Evolutionary conservation across 2,888 invertebrate species (phyloP), one percentile per base, ranked within the genome.

Genomic region (Callyntrura guangdongensis): DNA sequence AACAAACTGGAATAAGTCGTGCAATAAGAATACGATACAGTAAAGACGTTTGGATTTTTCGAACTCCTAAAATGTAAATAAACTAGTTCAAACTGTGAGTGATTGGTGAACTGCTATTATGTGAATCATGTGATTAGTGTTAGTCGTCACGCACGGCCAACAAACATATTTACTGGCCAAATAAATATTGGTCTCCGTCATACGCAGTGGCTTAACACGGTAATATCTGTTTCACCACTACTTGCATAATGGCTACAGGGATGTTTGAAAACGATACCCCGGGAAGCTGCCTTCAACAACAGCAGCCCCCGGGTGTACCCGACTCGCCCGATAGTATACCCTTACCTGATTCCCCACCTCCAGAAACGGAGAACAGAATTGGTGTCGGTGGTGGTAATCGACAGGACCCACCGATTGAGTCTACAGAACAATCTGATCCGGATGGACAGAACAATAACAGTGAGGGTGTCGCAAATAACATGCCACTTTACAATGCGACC

Each of bases 241-340:
- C 59, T 20, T 59, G n/a, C n/a, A 72, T 27, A 83, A 89, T 89
- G 89, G 89, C 89, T 9, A 89, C 89, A 36, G 89, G 89, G 36
- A 84, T 89, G 89, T 89, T 89, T 89, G 89, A 89, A 77, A 89
- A 89, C 25, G 89, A 89, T 14, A 20, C 84, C 14, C 45, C 84
- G 0, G 89, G 84, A 17, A 83, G 74, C 27, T 89, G 88, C 72
- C 74, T 89, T 6, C 83, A 89, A 25, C 83, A 89, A 25, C 83
- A 89, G 17, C 84, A 61, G 22, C 89, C 84, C 12, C 83, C 83
- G 0, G 72, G 61, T 17, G 87, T 87, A 14, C 87, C 87, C 36
- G 87, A 87, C 69, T 87, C 87, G 8, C 87, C 87, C 0, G 87
- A 87, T 47, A 87, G 87, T 81, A 87, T 87, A 49, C 87, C 87